These are phyloP conservation scores for Lutraria lutraria DNA, from an alignment of 2,888 invertebrate species.

Conservation along the genomic window DNA sequence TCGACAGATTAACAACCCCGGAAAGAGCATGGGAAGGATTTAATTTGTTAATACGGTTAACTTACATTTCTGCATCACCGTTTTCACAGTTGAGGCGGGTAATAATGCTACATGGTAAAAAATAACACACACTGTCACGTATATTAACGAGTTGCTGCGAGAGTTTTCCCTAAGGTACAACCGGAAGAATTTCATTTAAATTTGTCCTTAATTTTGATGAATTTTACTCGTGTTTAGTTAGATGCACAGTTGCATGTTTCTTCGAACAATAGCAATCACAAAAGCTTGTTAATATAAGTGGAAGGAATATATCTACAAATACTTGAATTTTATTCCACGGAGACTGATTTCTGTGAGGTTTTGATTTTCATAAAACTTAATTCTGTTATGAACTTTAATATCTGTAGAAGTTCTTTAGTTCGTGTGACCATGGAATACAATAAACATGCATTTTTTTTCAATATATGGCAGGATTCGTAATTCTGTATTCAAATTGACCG, in stretches of 20 bases:
- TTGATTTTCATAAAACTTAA: too few species aligned
- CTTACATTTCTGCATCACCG: conserved; percentile 26
- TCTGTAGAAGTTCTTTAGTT: too few species aligned
- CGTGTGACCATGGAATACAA: too few species aligned
- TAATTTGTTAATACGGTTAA: conserved; percentile 24
- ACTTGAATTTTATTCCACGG: neutral
- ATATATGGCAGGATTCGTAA: too few species aligned
- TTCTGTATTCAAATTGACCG: too few species aligned
- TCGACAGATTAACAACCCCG: conserved; percentile 9
- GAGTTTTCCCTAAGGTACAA: conserved; percentile 22
- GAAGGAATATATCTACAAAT: neutral
- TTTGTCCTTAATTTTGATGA: conserved; percentile 28
- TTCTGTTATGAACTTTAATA: too few species aligned
- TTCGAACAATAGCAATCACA: neutral
- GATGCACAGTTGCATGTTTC: conserved; percentile 16
- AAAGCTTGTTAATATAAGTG: conserved; percentile 2
- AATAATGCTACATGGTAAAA: conserved; percentile 23
- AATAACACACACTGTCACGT: neutral
- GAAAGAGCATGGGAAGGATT: conserved; percentile 25
- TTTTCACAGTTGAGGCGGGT: conserved; percentile 27
- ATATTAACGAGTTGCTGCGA: conserved; percentile 20
- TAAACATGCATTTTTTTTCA: too few species aligned
- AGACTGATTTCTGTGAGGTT: neutral
- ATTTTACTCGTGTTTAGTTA: conserved; percentile 23
- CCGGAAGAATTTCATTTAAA: conserved; percentile 25